Base-by-base conservation (phyloP, 2,113 vertebrate genomes). In the Chitala chitala region DNA sequence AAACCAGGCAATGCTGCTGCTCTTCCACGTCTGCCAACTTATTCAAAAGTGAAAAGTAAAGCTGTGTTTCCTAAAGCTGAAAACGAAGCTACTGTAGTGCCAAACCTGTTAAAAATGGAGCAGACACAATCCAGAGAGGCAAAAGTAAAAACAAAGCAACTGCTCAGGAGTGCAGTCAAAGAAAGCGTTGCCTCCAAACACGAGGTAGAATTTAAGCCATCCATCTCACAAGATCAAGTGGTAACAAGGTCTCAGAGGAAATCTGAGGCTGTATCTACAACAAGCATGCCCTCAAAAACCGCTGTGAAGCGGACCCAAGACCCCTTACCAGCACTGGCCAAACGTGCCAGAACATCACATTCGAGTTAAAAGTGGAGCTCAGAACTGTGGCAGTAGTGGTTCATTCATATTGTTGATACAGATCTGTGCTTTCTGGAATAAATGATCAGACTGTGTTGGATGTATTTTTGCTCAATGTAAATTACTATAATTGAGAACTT, bases 161-260 rank as follows among this genome's bases (percentile, higher is more conserved):
- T 10, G 5, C 8, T 79, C 44, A 78, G 64, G 24, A 55, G 50
- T 22, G 69, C 26, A 75, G 63, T 20, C 7, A 8, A 44, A 2
- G 84, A 82, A 7, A 73, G 17, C 65, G 55, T 31, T 1, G 81
- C 80, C 15, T 40, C 69, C 13, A 74, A 64, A 2, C 82, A 78
- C 38, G 77, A 36, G 56, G 7, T 1, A 1, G 84, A 85, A 1
- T 51, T 40, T 44, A 84, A 83, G 55, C 65, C 72, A 22, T 69
- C 77, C 1, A 64, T 36, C 22, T 82, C 83, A 26, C 78, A 86
- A 26, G 91, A 91, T 76, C 91, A 91, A 79, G 89, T 92, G 1
- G 76, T 90, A 13, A 92, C 91, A 3, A 85, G 91, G 68, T 91
- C 91, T 55, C 91, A 91, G 82, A 88, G 82, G 58, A 92, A 89